These are phyloP conservation scores for Sitophilus oryzae DNA, from an alignment of 1,140 invertebrate genomes.

Conservation along the genomic window DNA sequence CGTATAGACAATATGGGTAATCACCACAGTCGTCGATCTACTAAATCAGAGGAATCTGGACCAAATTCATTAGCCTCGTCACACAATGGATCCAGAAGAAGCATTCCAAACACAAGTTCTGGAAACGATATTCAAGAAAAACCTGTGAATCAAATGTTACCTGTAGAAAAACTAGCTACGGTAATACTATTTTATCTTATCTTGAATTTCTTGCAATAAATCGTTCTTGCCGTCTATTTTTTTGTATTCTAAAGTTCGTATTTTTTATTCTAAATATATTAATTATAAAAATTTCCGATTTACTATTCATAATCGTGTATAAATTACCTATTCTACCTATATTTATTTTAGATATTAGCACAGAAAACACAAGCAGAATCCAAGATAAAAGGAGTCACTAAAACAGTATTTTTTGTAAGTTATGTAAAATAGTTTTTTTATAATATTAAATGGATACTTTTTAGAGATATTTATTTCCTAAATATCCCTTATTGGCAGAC, in stretches of 20 bases:
- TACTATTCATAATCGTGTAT: too few relatives aligned
- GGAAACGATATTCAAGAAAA: conserved; percentile 52
- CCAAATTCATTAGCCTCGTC: conserved; percentile 23
- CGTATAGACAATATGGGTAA: conserved; percentile 31
- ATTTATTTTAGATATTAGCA: conserved; percentile 7
- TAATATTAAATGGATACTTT: conserved; percentile 35
- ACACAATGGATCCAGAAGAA: conserved; percentile 31
- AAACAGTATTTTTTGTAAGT: conserved; percentile 6
- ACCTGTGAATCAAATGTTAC: conserved; percentile 55
- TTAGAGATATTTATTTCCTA: conserved; percentile 70
- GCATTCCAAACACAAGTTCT: conserved; percentile 52
- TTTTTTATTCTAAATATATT: neutral
- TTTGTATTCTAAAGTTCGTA: neutral
- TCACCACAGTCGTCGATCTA: conserved; percentile 28
- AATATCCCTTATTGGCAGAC: conserved; percentile 63
- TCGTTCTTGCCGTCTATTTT: too few relatives aligned
- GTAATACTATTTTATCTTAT: conserved; percentile 43
- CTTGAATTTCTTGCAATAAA: conserved; percentile 9
- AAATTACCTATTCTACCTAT: too few relatives aligned
- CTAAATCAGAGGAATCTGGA: conserved; percentile 28
- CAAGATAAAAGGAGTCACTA: neutral
- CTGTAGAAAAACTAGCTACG: conserved; percentile 64
- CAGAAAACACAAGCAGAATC: neutral
- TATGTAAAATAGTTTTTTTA: neutral
- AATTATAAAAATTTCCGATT: too few relatives aligned